Base-by-base conservation (phyloP, 2,888 invertebrate species). In the Eumerus sabulonum region DNA sequence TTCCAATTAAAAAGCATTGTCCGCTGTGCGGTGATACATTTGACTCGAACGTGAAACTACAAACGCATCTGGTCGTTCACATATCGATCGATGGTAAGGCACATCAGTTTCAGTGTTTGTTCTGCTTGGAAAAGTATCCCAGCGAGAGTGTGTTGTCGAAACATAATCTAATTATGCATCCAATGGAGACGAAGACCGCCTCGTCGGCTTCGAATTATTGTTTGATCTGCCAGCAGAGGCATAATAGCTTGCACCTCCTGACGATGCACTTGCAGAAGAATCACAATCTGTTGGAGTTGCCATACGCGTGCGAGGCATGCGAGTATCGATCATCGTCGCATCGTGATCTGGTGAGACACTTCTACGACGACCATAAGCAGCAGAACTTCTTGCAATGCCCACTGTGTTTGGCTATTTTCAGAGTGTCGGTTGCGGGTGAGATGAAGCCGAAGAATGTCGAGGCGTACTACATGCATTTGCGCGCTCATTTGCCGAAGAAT, bases 231-330 rank as follows among this genome's bases (percentile, higher is more conserved):
- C 90, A 92, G 88, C 91, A 91, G 59, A 92, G 92, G 1, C 93
- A 92, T 87, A 91, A 92, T 57, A 92, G 92, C n/a, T 90, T 92
- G 60, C 90, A 91, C 82, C 90, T 92, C 3, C 90, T 96, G 3
- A 93, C 94, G 1, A 91, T 92, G 71, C 96, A 96, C 89, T 92
- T 96, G 92, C 93, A 94, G 82, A 92, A 92, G 84, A 92, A 91
- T 53, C 98, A 98, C 90, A 92, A 92, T 67, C 93, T 94, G 9
- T 91, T 93, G n/a, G 98, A 98, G 87, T 91, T 97, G 90, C 98
- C 98, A 0, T 98, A 97, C 88, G 91, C 91, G 57, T 98, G 98
- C 87, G 93, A 93, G 71, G 92, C 93, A 12, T 98, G 98, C 86
- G 91, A 91, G 82, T 96, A 93, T 89, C 92, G 96, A 68, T 93